Evolutionary conservation across 2,113 vertebrate genomes (phyloP).

Genomic region (Pseudopodoces humilis): DNA sequence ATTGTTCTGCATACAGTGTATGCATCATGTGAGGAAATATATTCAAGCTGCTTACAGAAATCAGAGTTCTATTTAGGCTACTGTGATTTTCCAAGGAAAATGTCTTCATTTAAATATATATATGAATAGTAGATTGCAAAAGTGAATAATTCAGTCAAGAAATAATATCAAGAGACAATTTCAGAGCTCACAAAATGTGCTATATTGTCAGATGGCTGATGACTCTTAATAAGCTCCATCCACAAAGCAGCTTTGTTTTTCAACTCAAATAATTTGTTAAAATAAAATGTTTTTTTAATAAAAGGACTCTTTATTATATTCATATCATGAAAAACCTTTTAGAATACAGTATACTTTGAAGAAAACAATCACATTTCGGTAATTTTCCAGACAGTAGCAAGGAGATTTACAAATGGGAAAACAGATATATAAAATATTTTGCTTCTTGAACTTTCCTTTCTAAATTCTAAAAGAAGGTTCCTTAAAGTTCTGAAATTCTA

Average conservation of each 20-base stretch:
- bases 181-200: neutral
- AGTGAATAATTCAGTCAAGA: neutral
- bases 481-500: neutral
- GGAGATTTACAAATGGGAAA: neutral
- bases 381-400: neutral
- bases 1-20: neutral
- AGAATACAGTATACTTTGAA: neutral
- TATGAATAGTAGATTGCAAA: neutral
- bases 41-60: conserved; percentile 1
- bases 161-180: neutral
- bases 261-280: neutral
- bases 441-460: neutral
- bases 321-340: neutral
- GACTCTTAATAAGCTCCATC: neutral
- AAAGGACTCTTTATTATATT: neutral
- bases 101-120: neutral
- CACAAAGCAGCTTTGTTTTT: neutral
- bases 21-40: neutral
- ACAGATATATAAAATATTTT: neutral
- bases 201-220: neutral
- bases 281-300: neutral
- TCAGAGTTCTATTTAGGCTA: neutral
- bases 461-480: neutral
- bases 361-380: neutral
- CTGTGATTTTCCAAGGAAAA: neutral